Evolutionary conservation across 2,113 vertebrate genomes (phyloP).

Genomic region (Bothrops jararaca): DNA sequence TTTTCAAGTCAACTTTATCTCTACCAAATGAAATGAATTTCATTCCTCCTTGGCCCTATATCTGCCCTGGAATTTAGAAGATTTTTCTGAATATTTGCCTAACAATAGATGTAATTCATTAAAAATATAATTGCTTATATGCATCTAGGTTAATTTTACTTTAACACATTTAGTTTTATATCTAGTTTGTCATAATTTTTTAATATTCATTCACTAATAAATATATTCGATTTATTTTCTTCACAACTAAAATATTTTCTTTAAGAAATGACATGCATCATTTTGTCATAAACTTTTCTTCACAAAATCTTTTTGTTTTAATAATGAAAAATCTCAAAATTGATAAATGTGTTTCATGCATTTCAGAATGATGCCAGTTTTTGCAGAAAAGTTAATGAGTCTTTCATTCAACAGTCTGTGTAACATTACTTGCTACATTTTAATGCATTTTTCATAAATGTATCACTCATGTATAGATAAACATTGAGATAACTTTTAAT

Average conservation of each 20-base stretch:
- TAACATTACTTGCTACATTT: constrained; percentile 4
- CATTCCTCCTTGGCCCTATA: background rate
- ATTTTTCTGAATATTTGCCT: background rate
- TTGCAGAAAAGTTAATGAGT: constrained; percentile 1
- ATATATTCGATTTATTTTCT: background rate
- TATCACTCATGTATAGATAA: constrained; percentile 9
- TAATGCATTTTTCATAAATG: constrained; percentile 14
- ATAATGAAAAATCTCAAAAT: background rate
- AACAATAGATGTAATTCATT: background rate
- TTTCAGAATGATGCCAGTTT: background rate
- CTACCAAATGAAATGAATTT: background rate
- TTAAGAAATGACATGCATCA: background rate
- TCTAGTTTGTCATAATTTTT: background rate
- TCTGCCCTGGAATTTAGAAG: background rate
- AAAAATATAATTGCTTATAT: background rate
- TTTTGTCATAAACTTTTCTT: background rate
- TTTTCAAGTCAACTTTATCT: background rate
- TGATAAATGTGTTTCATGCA: background rate
- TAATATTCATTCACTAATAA: background rate
- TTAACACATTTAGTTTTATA: background rate
- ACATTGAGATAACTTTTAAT: constrained; percentile 15
- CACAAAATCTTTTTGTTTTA: background rate
- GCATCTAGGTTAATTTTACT: background rate
- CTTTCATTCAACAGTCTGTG: constrained; percentile 2
- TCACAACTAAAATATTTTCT: background rate